These are phyloP conservation scores for Myotis findleyi DNA, from an alignment of 2,797 vertebrate species.

Conservation along the genomic window DNA sequence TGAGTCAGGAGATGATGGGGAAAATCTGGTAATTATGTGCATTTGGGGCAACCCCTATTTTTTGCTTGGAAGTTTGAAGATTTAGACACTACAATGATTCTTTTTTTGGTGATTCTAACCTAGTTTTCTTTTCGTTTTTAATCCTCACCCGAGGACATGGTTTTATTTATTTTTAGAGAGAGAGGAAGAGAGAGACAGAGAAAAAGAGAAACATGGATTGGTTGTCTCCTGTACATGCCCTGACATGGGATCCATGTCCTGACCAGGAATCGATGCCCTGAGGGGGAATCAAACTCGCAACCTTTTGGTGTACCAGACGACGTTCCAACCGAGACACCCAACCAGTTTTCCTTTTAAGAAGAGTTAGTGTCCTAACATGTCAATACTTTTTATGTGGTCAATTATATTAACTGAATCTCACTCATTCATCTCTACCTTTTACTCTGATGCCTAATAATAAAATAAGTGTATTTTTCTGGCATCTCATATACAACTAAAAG, in stretches of 20 bases:
- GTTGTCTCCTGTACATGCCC: background rate
- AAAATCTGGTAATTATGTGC: background rate
- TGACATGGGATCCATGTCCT: background rate
- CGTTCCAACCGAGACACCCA: background rate
- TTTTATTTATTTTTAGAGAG: background rate
- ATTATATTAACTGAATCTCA: conserved; percentile 16
- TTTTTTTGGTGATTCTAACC: background rate
- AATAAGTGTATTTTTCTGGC: background rate
- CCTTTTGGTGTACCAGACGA: background rate
- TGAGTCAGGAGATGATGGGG: background rate
- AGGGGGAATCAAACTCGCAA: background rate
- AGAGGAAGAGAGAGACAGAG: background rate
- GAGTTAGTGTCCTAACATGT: background rate
- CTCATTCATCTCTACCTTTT: background rate
- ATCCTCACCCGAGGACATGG: background rate
- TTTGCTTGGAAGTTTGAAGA: background rate
- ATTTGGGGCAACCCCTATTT: background rate
- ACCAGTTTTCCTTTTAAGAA: background rate
- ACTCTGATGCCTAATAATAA: background rate
- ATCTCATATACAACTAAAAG: conserved; percentile 25
- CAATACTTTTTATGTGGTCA: background rate
- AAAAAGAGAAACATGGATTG: background rate
- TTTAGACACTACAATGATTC: background rate
- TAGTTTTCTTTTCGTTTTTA: background rate
- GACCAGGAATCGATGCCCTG: background rate